Base-by-base conservation (phyloP, 2,113 vertebrate species). In the Cryptoleucopteryx plumbea region DNA sequence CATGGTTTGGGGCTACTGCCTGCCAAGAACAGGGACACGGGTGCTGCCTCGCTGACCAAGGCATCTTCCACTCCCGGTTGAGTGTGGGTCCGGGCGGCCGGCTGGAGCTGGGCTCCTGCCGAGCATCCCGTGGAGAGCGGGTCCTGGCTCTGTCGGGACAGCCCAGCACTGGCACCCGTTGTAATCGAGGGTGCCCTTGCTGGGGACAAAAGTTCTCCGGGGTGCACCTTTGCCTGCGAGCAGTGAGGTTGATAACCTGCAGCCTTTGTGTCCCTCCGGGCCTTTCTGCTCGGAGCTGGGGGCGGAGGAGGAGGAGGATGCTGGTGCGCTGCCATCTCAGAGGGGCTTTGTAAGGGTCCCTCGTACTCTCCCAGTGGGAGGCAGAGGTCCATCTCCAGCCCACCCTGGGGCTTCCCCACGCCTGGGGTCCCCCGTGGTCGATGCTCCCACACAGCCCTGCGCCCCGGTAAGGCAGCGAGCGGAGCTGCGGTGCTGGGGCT, bases 321-420 rank as follows among this genome's bases (percentile, higher is more conserved):
- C 26, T 16, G 31, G 11, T 48, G 70, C 0, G 0, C 17, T n/a
- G 40, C n/a, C 3, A 2, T 68, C 50, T n/a, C 74, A 20, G 61
- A 59, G 48, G 2, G 8, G 26, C 27, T 85, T 62, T 48, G 50
- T 70, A 17, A 29, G 9, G 17, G 17, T 38, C 45, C 43, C 48
- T 50, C 14, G 1, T 13, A 31, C 67, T 59, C 25, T 53, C 27
- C 21, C 31, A 14, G 42, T 0, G 0, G 61, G 29, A 47, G 4
- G 18, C 6, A 34, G 23, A 31, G 29, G 8, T 71, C 58, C 19
- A 19, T 67, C 66, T 71, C 47, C 38, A 72, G 45, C 61, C 42
- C 45, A 38, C 38, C 58, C n/a, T 4, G 45, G 22, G 6, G 4
- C 42, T 58, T 73, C 48, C 48, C 22, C 31, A 6, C 10, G 34